Evolutionary conservation across 2,113 vertebrate genomes (phyloP).

Genomic region (Cyprinus carpio): DNA sequence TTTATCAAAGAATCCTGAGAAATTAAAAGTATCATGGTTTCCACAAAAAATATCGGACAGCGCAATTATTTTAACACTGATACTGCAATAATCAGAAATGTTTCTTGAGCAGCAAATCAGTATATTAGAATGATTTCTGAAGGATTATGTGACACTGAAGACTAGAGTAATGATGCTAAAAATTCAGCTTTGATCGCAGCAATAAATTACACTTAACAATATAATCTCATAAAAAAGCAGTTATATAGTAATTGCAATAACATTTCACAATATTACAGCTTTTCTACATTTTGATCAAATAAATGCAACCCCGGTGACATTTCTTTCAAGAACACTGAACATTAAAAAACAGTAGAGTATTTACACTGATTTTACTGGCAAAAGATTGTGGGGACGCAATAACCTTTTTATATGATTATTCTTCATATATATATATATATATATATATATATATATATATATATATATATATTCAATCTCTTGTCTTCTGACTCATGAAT

Average conservation of each 20-base stretch:
- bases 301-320: neutral
- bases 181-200: neutral
- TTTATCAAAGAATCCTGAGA: neutral
- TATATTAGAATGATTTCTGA: neutral
- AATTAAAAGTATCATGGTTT: no score
- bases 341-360: neutral
- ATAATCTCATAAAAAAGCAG: neutral
- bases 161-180: neutral
- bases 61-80: neutral
- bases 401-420: no score
- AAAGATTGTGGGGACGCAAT: no score
- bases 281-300: neutral
- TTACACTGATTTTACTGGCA: neutral
- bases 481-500: no score
- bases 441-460: no score
- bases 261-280: neutral
- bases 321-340: neutral
- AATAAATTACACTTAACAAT: neutral
- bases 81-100: neutral
- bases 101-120: neutral
- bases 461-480: no score
- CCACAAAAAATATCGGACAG: neutral
- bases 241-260: neutral
- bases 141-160: slow-evolving; percentile 4
- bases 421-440: no score